Base-by-base conservation (phyloP, 2,888 invertebrate genomes). In the Candidula unifasciata region DNA sequence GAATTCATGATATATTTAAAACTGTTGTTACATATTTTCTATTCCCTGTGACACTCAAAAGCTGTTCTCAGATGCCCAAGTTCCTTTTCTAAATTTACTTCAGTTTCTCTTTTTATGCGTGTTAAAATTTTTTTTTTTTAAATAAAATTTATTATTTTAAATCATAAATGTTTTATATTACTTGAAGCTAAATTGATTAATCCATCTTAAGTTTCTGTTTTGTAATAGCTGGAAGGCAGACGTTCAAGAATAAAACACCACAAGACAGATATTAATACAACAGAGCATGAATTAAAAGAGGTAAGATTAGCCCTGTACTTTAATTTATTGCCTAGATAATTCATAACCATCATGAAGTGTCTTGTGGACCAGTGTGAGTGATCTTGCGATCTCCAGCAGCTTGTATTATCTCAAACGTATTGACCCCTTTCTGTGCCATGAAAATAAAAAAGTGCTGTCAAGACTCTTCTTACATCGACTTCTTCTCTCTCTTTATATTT, bases 231-330 rank as follows among this genome's bases (percentile, higher is more conserved):
- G 80, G 89, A 91, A 80, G 88, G 88, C 13, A 92, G 92, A 86
- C 88, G 91, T 60, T 92, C 92, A 27, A 91, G 91, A 81, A 89
- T 89, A 30, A 90, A 89, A 82, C 86, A 87, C 18, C 89, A 88
- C 74, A 88, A 87, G 77, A 86, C 88, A 21, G 88, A 87, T 74
- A 85, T 88, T 27, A 88, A 88, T 80, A 89, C 89, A 37, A 86
- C 90, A 37, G 88, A 90, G 57, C 90, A 91, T 74, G 91, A 91
- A 80, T 87, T 91, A 2, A 89, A 87, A 86, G 90, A 90, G 87
- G 91, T 92, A 85, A 82, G n/a, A 10, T 44, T 21, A 44, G 21
- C 35, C 24, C 18, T 21, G 18, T 21, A 60, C 21, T 24, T 60
- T 16, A 24, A 21, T 60, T 60, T 24, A 5, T 16, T 24, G 24